Evolutionary conservation across 2,113 vertebrate genomes (phyloP).

Genomic region (Peucedramus taeniatus): DNA sequence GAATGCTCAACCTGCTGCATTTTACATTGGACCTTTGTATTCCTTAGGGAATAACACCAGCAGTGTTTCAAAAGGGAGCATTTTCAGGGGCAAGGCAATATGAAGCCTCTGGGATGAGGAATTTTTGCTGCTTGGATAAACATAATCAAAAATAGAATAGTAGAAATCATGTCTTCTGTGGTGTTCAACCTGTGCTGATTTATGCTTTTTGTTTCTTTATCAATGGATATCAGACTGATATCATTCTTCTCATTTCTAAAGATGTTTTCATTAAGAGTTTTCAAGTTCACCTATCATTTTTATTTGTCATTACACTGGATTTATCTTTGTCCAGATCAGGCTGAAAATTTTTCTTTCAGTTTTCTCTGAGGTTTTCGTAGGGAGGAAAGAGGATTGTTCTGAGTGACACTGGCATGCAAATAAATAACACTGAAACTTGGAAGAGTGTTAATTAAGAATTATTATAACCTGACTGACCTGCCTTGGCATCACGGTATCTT

Average conservation of each 20-base stretch:
- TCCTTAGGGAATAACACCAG: background rate
- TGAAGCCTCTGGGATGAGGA: background rate
- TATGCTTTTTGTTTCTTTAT: background rate
- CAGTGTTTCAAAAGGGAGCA: background rate
- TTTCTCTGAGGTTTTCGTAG: background rate
- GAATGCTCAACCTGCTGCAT: background rate
- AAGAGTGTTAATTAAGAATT: conserved; percentile 55
- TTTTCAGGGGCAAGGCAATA: background rate
- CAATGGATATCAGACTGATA: background rate
- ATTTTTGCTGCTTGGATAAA: background rate
- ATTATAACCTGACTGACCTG: conserved; percentile 56
- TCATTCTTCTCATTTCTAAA: background rate
- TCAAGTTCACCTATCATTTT: background rate
- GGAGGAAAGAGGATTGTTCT: background rate
- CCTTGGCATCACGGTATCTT: conserved; percentile 24
- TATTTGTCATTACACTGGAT: background rate
- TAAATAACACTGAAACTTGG: conserved; percentile 55
- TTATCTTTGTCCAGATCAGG: background rate
- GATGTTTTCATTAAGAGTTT: background rate
- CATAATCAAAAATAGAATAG: background rate
- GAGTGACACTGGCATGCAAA: conserved; percentile 3
- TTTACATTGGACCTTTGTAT: background rate
- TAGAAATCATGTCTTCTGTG: background rate
- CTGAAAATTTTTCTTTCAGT: background rate
- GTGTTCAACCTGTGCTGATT: background rate